A percentile compares a stretch with the other conserved stretches of the same genome.
phyloP scores from a whole-genome alignment of 1,140 invertebrate species.

The Ceratosolen fusciceps region DNA sequence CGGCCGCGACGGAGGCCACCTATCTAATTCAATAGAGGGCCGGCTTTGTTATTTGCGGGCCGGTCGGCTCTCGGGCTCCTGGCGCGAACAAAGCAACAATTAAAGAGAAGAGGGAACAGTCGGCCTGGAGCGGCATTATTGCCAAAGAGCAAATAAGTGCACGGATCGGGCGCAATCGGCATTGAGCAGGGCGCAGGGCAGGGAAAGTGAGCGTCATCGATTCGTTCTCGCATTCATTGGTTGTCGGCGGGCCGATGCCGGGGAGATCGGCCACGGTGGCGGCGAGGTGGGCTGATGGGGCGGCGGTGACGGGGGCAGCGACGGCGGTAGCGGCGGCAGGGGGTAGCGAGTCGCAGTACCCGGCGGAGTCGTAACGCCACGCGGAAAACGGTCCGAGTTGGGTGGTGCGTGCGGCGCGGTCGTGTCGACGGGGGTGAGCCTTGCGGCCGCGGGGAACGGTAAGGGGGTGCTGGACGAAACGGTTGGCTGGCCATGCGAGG shows the following conservation, averaged over 20 bases:
- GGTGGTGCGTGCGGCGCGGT: too few relatives aligned
- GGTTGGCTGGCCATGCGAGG: slow-evolving; percentile 68
- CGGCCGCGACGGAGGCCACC: too few relatives aligned
- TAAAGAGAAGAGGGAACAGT: background rate
- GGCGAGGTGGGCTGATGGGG: too few relatives aligned
- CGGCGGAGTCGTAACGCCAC: background rate
- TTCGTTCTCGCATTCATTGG: background rate
- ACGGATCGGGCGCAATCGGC: background rate
- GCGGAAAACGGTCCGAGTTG: background rate
- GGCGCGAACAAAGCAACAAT: background rate
- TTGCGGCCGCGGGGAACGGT: background rate
- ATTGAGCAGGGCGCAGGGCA: background rate
- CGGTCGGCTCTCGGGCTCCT: background rate
- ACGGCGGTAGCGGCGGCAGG: background rate
- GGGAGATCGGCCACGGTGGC: background rate
- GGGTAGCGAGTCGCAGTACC: too few relatives aligned
- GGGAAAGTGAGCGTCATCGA: background rate
- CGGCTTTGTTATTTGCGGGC: background rate
- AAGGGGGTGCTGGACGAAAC: slow-evolving; percentile 59
- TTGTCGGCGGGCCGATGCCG: background rate
- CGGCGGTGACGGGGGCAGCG: too few relatives aligned
- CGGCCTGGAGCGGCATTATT: background rate
- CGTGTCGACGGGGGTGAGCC: too few relatives aligned
- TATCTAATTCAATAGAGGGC: background rate
- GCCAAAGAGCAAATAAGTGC: background rate